These are phyloP conservation scores for Sycobia sp. DNA, from an alignment of 1,140 invertebrate genomes.

Conservation along the genomic window DNA sequence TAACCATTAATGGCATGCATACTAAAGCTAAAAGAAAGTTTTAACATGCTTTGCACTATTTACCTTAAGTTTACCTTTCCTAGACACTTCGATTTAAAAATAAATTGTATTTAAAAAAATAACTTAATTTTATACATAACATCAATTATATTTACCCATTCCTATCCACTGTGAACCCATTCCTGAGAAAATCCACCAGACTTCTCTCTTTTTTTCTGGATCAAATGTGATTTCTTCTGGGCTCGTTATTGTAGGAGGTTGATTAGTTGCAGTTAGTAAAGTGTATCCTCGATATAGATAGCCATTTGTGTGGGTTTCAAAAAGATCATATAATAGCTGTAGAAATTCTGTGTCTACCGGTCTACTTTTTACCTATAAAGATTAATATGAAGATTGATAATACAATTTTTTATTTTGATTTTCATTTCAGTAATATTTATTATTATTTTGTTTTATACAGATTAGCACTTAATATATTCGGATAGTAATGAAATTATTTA, in stretches of 20 bases:
- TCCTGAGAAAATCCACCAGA: conserved; percentile 72
- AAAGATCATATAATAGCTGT: conserved; percentile 59
- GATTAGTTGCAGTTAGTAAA: conserved; percentile 26
- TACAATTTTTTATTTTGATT: neutral
- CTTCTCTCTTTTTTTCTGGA: conserved; percentile 7
- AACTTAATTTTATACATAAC: too few species aligned
- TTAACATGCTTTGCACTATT: too few species aligned
- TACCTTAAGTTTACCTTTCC: too few species aligned
- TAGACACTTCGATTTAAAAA: too few species aligned
- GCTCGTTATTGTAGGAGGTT: neutral
- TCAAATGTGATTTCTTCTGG: conserved; percentile 2
- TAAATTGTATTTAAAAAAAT: too few species aligned
- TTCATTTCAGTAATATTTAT: neutral
- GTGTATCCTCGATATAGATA: conserved; percentile 63
- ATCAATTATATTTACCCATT: conserved; percentile 62
- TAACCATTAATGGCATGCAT: neutral
- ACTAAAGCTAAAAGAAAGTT: too few species aligned
- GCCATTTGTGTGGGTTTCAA: conserved; percentile 47
- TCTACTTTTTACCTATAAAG: conserved; percentile 33
- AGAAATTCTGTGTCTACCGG: conserved; percentile 55
- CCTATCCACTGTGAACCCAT: conserved; percentile 75
- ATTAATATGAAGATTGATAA: neutral
- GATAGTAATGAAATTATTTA: too few species aligned
- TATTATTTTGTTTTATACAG: too few species aligned
- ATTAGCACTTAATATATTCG: too few species aligned